phyloP scores from a whole-genome alignment of 1,140 invertebrate species.

The Xylocopa sonorina region DNA sequence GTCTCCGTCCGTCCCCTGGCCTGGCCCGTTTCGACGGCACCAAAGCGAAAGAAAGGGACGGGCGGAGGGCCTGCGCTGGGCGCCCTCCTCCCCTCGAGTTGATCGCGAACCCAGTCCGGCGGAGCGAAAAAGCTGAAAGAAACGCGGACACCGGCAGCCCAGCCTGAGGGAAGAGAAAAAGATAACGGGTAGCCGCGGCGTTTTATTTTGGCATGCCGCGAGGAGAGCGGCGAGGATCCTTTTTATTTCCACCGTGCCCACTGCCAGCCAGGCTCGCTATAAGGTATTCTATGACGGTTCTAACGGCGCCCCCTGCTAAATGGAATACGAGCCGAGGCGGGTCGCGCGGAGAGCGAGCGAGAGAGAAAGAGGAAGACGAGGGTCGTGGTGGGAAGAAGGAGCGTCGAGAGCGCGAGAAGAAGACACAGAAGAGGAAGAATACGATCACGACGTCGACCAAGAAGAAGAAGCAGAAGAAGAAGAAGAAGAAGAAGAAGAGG shows the following conservation, averaged over 20 bases:
- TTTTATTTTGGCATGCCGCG: conserved; percentile 75
- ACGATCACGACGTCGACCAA: background rate
- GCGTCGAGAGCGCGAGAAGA: background rate
- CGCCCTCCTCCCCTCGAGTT: conserved; percentile 13
- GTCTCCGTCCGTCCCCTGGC: background rate
- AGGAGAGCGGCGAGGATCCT: conserved; percentile 61
- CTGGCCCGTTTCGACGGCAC: background rate
- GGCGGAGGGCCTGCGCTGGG: no score
- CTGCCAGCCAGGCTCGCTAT: conserved; percentile 64
- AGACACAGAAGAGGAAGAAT: conserved; percentile 22
- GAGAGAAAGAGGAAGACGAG: conserved; percentile 20
- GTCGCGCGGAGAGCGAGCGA: conserved; percentile 28
- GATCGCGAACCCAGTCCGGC: conserved; percentile 14
- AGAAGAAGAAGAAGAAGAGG: conserved; percentile 26
- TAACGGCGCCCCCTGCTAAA: conserved; percentile 76
- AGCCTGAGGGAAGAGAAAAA: conserved; percentile 19
- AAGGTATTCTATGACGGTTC: conserved; percentile 78
- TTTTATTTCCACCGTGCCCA: conserved; percentile 73
- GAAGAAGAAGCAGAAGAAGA: conserved; percentile 34
- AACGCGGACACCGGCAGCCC: conserved; percentile 13
- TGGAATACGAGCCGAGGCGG: conserved; percentile 74
- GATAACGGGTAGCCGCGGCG: background rate
- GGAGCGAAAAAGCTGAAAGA: conserved; percentile 42
- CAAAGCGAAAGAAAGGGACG: background rate
- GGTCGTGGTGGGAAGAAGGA: background rate